A percentile compares a stretch with the other conserved stretches of the same genome.
Conservation (phyloP, 2,888 invertebrate genomes). For the Phortica okadai region DNA sequence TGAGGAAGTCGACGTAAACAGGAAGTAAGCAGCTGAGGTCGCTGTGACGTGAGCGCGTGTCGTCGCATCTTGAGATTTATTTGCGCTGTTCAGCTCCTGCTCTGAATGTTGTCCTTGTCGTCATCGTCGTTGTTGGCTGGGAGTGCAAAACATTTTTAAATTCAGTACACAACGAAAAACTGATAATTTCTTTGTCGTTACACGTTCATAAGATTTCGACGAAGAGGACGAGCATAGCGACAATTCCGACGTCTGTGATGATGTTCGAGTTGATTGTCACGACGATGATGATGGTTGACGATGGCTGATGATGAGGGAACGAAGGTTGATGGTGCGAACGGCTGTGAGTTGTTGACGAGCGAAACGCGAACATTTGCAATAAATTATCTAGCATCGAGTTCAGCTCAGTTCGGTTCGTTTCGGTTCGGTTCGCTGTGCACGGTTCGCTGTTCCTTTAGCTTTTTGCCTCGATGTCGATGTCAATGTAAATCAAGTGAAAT, state of each 20-base stretch:
- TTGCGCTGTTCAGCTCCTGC: neutral
- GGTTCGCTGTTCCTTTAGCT: neutral
- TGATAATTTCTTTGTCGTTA: constrained; percentile 30
- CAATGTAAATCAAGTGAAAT: constrained; percentile 37
- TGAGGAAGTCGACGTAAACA: neutral
- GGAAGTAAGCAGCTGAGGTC: neutral
- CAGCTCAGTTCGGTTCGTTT: neutral
- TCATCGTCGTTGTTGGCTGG: neutral
- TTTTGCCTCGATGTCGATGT: constrained; percentile 21
- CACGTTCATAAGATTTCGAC: constrained; percentile 4
- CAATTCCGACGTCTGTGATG: neutral
- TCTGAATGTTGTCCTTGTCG: neutral
- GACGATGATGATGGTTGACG: neutral
- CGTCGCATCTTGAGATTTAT: constrained; percentile 19
- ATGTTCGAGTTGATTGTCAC: neutral
- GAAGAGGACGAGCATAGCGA: neutral
- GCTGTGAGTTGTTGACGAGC: constrained; percentile 2
- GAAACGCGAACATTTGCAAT: constrained; percentile 24
- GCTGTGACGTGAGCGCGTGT: neutral
- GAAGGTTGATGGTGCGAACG: neutral
- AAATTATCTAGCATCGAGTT: constrained; percentile 26
- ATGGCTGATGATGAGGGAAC: neutral
- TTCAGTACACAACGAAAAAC: constrained; percentile 21
- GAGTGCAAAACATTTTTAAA: constrained; percentile 9
- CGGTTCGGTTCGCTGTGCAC: neutral